Evolutionary conservation across 2,888 invertebrate genomes (phyloP).

Genomic region (Caenorhabditis japonica): DNA sequence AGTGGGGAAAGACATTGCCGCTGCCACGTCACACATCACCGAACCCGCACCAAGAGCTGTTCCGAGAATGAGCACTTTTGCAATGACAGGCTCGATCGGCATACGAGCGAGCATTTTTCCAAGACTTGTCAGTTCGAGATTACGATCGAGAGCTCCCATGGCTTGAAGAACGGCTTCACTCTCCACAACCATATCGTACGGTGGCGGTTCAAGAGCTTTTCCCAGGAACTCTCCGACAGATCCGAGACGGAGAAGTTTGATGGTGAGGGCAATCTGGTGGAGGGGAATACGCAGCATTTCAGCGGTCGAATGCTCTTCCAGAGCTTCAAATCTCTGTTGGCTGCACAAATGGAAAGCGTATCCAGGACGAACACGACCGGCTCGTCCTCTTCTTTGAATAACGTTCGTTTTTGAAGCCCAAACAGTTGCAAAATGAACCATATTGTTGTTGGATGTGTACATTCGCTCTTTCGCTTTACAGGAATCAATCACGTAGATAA

Average conservation of each 20-base stretch:
- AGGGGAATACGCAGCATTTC: constrained; percentile 98
- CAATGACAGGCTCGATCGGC: constrained; percentile 94
- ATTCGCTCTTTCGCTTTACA: constrained; percentile 97
- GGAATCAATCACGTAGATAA: constrained; percentile 96
- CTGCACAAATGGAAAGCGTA: constrained; percentile 93
- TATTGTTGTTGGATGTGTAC: constrained; percentile 97
- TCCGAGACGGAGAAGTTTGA: constrained; percentile 90
- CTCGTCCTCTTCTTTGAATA: constrained; percentile 93
- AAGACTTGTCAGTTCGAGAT: constrained; percentile 91
- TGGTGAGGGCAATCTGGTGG: constrained; percentile 92
- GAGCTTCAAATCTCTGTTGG: constrained; percentile 78
- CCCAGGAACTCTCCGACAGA: constrained; percentile 93
- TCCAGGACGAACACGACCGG: constrained; percentile 93
- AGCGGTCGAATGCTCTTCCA: constrained; percentile 88
- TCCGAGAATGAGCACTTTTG: constrained; percentile 97
- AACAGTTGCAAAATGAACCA: constrained; percentile 97
- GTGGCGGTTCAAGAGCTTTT: constrained; percentile 93
- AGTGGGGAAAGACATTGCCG: constrained; percentile 94
- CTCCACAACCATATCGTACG: constrained; percentile 96
- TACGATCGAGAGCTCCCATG: constrained; percentile 84
- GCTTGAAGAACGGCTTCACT: constrained; percentile 86
- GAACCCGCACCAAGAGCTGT: constrained; percentile 90
- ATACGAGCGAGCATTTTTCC: constrained; percentile 93
- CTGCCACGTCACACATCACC: constrained; percentile 92
- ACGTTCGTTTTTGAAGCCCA: constrained; percentile 87